These are phyloP conservation scores for Strigamia maritima DNA, from an alignment of 2,888 invertebrate species.

Conservation along the genomic window DNA sequence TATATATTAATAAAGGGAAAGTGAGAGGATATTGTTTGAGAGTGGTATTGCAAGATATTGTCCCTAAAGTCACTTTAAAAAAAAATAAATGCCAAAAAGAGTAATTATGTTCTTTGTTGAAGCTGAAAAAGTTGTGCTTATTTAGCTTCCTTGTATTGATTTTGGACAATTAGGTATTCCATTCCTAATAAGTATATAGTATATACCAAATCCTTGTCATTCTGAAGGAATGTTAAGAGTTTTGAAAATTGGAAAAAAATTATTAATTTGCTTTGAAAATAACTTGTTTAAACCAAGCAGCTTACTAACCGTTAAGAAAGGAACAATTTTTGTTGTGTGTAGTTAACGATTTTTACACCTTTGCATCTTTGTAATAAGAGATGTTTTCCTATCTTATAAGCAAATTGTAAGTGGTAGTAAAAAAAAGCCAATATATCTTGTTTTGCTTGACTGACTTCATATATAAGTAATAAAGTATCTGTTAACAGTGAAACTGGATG, in stretches of 20 bases:
- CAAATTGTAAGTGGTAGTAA: neutral
- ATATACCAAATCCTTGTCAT: neutral
- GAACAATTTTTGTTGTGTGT: neutral
- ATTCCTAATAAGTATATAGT: neutral
- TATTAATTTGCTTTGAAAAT: neutral
- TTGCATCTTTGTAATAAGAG: conserved; percentile 2
- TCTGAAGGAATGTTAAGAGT: neutral
- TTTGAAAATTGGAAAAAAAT: neutral
- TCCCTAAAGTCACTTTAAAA: conserved; percentile 17
- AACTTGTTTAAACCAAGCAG: neutral
- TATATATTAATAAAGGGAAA: conserved; percentile 21
- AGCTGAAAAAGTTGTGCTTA: neutral
- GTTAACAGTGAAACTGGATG: neutral
- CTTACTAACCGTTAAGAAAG: neutral
- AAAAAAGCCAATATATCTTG: neutral
- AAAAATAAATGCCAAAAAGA: conserved; percentile 2
- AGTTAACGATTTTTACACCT: neutral
- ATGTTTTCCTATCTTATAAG: neutral
- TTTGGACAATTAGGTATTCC: conserved; percentile 8
- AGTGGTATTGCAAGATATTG: conserved; percentile 12
- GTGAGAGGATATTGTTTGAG: conserved; percentile 5
- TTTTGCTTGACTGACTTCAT: conserved; percentile 4
- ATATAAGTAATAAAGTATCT: neutral
- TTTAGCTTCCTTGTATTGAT: neutral
- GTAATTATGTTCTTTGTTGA: neutral